phyloP scores from a whole-genome alignment of 2,888 invertebrate genomes.

The Acleris literana region DNA sequence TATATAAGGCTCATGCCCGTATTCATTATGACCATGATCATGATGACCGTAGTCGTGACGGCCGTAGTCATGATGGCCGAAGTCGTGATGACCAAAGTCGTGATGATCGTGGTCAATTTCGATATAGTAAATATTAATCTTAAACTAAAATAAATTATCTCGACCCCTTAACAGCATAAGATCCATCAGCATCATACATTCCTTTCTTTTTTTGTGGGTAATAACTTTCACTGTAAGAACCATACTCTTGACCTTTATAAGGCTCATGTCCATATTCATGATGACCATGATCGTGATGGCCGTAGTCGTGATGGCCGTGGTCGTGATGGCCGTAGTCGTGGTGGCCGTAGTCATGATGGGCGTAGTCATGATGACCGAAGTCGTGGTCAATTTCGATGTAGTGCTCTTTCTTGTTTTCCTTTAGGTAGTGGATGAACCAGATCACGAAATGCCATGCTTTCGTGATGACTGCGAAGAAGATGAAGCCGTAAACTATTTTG shows the following conservation, averaged over 20 bases:
- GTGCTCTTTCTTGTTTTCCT: conserved; percentile 60
- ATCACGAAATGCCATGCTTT: conserved; percentile 71
- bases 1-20: conserved; percentile 39
- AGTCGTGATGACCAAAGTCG: conserved; percentile 36
- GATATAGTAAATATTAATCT: conserved; percentile 45
- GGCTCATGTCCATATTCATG: conserved; percentile 38
- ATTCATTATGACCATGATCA: neutral
- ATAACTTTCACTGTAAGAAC: conserved; percentile 11
- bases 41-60: conserved; percentile 44
- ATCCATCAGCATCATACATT: conserved; percentile 72
- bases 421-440: conserved; percentile 73
- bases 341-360: conserved; percentile 32
- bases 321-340: conserved; percentile 27
- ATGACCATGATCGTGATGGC: conserved; percentile 40
- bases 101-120: conserved; percentile 49
- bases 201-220: conserved; percentile 44
- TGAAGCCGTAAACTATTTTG: conserved; percentile 68
- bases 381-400: conserved; percentile 56
- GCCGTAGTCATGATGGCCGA: conserved; percentile 20
- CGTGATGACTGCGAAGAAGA: conserved; percentile 61
- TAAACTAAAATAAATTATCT: neutral
- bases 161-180: conserved; percentile 61
- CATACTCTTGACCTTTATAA: conserved; percentile 34
- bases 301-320: conserved; percentile 40
- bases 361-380: conserved; percentile 39